A percentile compares a stretch with the other conserved stretches of the same genome.
phyloP scores from a whole-genome alignment of 2,113 vertebrate genomes.

The Etheostoma spectabile region DNA sequence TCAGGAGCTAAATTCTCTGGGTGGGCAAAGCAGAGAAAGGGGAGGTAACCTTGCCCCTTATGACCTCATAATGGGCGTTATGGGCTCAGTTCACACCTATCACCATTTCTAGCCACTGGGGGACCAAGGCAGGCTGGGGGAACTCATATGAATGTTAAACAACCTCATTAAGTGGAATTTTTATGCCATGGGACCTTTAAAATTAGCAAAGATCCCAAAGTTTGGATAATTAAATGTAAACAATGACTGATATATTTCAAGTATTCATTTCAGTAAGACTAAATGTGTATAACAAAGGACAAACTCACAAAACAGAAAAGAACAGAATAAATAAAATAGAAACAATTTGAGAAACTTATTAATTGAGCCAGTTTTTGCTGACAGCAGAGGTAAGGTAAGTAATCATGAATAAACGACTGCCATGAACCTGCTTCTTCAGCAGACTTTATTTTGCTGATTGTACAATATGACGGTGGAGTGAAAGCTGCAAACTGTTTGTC shows the following conservation, averaged over 20 bases:
- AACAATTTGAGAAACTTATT: not conserved
- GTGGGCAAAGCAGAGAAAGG: too few species aligned
- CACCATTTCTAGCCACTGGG: too few species aligned
- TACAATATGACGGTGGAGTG: conserved; percentile 21
- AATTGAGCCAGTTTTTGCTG: conserved; percentile 28
- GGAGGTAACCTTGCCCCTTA: too few species aligned
- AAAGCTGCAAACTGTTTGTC: conserved; percentile 22
- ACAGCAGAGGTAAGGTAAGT: conserved; percentile 4
- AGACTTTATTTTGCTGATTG: conserved; percentile 20
- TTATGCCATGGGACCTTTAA: too few species aligned
- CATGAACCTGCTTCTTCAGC: conserved; percentile 18
- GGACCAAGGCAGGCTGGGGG: too few species aligned
- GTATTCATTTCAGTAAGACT: not conserved
- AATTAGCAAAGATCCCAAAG: not conserved
- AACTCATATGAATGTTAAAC: too few species aligned
- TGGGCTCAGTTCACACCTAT: too few species aligned
- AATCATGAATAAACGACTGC: conserved; percentile 36
- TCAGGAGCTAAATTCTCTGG: too few species aligned
- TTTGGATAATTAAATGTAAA: not conserved
- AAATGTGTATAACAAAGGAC: not conserved
- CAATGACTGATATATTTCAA: not conserved
- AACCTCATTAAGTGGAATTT: too few species aligned
- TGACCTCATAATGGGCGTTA: too few species aligned
- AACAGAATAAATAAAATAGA: not conserved
- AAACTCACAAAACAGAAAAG: not conserved